A percentile compares a stretch with the other conserved stretches of the same genome.
Evolutionary conservation across 2,797 vertebrate genomes (phyloP).

Genomic region (Chelon labrosus): DNA sequence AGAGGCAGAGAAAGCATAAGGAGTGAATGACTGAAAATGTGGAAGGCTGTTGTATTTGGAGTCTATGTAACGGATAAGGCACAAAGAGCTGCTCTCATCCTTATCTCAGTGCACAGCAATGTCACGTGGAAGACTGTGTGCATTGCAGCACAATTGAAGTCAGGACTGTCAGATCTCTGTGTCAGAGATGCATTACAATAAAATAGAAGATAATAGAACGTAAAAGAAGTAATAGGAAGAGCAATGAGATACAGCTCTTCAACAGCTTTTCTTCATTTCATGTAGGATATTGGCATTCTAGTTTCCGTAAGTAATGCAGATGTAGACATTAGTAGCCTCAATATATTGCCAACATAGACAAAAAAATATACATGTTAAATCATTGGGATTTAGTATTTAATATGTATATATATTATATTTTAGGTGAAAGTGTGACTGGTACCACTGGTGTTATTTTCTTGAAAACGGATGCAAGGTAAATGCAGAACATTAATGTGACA

Average conservation of each 20-base stretch:
- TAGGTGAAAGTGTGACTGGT: no score
- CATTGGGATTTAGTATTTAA: no score
- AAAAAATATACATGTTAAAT: no score
- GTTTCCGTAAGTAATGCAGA: no score
- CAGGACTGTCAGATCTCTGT: slow-evolving; percentile 32
- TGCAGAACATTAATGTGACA: no score
- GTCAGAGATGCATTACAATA: slow-evolving; percentile 22
- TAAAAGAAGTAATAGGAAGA: not conserved
- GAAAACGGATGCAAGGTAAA: no score
- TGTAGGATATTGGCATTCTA: no score
- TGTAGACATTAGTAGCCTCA: no score
- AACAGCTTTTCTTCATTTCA: no score
- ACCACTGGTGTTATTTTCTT: no score
- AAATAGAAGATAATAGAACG: slow-evolving; percentile 10
- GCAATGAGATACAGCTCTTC: slow-evolving; percentile 27
- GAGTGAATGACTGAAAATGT: slow-evolving; percentile 5
- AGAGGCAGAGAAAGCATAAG: slow-evolving; percentile 16
- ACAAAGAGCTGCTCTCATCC: slow-evolving; percentile 33
- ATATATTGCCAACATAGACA: no score
- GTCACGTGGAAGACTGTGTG: slow-evolving; percentile 39
- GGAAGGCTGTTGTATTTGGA: slow-evolving; percentile 11
- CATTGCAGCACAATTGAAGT: slow-evolving; percentile 15
- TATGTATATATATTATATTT: no score
- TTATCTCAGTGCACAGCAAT: slow-evolving; percentile 36
- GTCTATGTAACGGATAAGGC: slow-evolving; percentile 36